A percentile compares a stretch with the other conserved stretches of the same genome.
Evolutionary conservation across 1,140 invertebrate species (phyloP).

Genomic region (Acromyrmex charruanus): DNA sequence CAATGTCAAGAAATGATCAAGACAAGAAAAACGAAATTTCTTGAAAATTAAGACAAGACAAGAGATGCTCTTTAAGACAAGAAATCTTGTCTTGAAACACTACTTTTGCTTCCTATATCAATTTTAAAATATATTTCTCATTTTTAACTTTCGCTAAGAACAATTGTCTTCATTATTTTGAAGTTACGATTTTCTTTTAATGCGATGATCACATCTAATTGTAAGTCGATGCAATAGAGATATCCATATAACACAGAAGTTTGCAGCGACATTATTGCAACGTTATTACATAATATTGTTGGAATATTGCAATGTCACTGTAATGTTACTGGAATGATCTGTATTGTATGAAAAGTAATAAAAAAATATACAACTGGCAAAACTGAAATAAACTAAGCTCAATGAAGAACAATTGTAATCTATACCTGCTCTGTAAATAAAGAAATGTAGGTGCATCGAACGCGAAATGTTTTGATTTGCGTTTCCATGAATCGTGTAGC

Average conservation of each 20-base stretch:
- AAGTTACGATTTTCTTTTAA: background rate
- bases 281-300: no score
- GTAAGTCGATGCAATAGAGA: background rate
- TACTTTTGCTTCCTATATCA: background rate
- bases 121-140: background rate
- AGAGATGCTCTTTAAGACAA: no score
- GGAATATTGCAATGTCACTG: no score
- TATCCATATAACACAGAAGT: no score
- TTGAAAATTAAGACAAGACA: no score
- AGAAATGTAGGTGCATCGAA: background rate
- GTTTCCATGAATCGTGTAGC: conserved; percentile 43
- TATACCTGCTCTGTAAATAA: background rate
- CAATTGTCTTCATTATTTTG: background rate
- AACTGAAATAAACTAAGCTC: background rate
- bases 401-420: background rate
- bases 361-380: background rate
- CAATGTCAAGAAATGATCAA: no score
- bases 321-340: no score
- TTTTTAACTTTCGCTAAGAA: background rate
- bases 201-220: background rate
- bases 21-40: no score
- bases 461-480: conserved; percentile 34
- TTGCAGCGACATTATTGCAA: no score
- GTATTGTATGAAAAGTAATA: background rate
- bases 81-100: no score